Conservation (phyloP, 2,888 invertebrate genomes). For the Saturnia pavonia region DNA sequence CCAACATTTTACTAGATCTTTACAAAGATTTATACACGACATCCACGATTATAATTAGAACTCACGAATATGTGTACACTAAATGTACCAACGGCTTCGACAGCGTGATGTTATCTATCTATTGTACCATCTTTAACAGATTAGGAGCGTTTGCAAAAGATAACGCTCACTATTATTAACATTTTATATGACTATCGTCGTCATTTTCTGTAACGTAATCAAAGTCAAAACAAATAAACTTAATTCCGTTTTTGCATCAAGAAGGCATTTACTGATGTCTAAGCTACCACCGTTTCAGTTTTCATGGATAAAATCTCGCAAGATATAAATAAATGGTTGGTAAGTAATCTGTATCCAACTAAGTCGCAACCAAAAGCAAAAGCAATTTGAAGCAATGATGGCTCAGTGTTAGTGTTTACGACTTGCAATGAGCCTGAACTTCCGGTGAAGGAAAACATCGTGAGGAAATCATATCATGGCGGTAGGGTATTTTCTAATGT, state of each 20-base stretch:
- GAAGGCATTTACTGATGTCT: background rate
- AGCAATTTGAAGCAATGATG: too few species aligned
- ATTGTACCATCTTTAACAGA: background rate
- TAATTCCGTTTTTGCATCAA: background rate
- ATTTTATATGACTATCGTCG: background rate
- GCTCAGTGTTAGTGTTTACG: too few species aligned
- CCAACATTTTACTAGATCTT: background rate
- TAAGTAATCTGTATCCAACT: too few species aligned
- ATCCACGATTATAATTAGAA: slow-evolving; percentile 5
- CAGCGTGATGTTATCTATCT: background rate
- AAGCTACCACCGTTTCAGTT: background rate
- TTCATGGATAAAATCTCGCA: background rate
- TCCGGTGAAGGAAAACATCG: too few species aligned
- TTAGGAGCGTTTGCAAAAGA: background rate
- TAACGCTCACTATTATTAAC: background rate
- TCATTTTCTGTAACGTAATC: background rate
- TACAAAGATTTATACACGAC: slow-evolving; percentile 8
- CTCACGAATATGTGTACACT: slow-evolving; percentile 3
- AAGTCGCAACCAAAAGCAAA: too few species aligned
- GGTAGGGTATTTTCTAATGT: too few species aligned
- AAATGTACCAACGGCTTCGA: background rate
- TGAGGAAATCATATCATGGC: too few species aligned
- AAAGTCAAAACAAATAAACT: background rate
- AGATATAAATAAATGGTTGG: too few species aligned
- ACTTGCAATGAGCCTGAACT: too few species aligned